A percentile compares a stretch with the other conserved stretches of the same genome.
Conservation (phyloP, 2,113 vertebrate species). For the Phyllostomus hastatus region DNA sequence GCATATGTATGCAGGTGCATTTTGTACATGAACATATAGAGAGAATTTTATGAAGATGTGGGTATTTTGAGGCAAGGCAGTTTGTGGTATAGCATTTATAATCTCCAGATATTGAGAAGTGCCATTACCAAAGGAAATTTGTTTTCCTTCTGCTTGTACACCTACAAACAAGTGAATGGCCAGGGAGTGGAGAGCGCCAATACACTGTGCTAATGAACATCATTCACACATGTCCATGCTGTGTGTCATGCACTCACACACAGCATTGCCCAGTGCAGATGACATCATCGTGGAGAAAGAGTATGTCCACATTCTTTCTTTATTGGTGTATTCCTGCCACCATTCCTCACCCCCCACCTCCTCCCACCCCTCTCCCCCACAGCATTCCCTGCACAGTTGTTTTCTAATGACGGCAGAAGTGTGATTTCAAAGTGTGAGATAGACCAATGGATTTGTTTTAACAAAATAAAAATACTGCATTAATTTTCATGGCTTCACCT, state of each 20-base stretch:
- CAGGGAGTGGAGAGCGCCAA: not conserved
- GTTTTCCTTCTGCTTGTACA: slow-evolving; percentile 8
- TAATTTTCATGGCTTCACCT: not conserved
- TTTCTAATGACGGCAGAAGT: not conserved
- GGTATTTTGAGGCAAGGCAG: slow-evolving; percentile 34
- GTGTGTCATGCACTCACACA: accelerated
- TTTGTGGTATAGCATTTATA: not conserved
- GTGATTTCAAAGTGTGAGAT: not conserved
- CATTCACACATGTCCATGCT: not conserved
- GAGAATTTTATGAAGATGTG: slow-evolving; percentile 41
- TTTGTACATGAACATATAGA: slow-evolving; percentile 4
- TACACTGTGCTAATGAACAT: not conserved
- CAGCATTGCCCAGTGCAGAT: not conserved
- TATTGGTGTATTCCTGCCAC: too few relatives aligned
- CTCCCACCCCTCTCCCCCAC: too few relatives aligned
- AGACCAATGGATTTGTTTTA: not conserved
- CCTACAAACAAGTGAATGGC: not conserved
- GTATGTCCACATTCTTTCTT: not conserved
- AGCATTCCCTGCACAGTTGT: too few relatives aligned
- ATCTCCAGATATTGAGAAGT: not conserved
- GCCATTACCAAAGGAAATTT: not conserved
- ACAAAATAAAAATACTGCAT: not conserved
- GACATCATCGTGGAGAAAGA: not conserved
- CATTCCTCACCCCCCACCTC: too few relatives aligned
- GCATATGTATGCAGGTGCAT: not conserved